Conservation (phyloP, 2,113 vertebrate genomes). For the Orientallactaga bullata region DNA sequence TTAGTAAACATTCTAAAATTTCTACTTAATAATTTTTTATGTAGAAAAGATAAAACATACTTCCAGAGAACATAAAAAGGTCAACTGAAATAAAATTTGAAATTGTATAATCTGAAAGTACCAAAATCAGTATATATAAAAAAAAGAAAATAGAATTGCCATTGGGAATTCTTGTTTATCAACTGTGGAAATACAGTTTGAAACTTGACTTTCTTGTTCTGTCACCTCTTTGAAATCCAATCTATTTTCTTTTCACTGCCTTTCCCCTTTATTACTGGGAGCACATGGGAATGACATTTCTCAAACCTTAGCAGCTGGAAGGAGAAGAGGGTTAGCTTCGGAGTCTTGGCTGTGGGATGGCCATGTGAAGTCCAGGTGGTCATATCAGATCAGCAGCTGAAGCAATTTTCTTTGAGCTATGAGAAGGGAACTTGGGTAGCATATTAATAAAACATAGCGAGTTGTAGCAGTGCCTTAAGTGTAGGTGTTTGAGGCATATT, state of each 20-base stretch:
- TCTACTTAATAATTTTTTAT: constrained; percentile 52
- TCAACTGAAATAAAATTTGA: constrained; percentile 55
- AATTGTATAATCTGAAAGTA: constrained; percentile 43
- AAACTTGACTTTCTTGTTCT: constrained; percentile 40
- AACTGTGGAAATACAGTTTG: constrained; percentile 56
- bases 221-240: constrained; percentile 54
- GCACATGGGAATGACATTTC: constrained; percentile 48
- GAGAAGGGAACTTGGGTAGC: background rate
- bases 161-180: constrained; percentile 43
- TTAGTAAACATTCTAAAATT: constrained; percentile 68
- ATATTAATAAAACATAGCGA: constrained; percentile 15
- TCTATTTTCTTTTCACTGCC: constrained; percentile 62
- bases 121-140: constrained; percentile 41
- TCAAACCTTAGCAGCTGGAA: constrained; percentile 8
- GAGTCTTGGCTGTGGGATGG: background rate
- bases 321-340: constrained; percentile 38
- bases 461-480: background rate
- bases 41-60: constrained; percentile 40
- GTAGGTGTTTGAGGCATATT: background rate
- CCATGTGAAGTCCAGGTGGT: constrained; percentile 43
- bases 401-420: background rate
- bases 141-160: constrained; percentile 44
- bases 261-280: constrained; percentile 60
- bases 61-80: constrained; percentile 40
- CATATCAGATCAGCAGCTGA: constrained; percentile 5